Conservation (phyloP, 2,888 invertebrate genomes). For the Eupithecia exiguata region DNA sequence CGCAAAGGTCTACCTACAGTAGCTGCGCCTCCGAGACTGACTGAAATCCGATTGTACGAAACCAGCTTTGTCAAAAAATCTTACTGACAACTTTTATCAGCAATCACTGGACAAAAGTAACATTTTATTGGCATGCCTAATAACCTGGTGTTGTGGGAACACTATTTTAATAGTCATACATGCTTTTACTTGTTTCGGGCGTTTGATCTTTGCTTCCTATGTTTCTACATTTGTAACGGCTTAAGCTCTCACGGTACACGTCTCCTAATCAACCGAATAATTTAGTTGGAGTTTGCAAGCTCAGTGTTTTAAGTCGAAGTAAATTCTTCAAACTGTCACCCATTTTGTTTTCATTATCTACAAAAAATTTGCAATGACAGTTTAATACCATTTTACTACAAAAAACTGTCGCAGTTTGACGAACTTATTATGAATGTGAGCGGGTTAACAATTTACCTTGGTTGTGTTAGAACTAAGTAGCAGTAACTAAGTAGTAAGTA, state of each 20-base stretch:
- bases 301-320: not conserved
- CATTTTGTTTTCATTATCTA: no score
- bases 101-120: constrained; percentile 48
- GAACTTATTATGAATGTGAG: no score
- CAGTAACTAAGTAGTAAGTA: no score
- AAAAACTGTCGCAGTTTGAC: no score
- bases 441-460: no score
- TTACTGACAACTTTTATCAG: constrained; percentile 60
- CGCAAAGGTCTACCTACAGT: not conserved
- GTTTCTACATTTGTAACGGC: constrained; percentile 11
- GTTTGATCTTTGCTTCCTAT: constrained; percentile 14
- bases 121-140: constrained; percentile 48
- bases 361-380: not conserved
- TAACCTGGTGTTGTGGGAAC: constrained; percentile 54
- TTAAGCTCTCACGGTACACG: constrained; percentile 38
- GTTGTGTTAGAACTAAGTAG: no score
- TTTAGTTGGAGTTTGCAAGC: constrained; percentile 19
- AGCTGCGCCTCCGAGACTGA: not conserved
- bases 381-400: no score
- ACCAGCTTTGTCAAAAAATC: not conserved
- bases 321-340: no score
- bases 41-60: not conserved
- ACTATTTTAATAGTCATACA: constrained; percentile 28
- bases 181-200: constrained; percentile 16
- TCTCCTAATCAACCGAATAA: constrained; percentile 42